Evolutionary conservation across 2,797 vertebrate species (phyloP).

Genomic region (Gallirallus australis): DNA sequence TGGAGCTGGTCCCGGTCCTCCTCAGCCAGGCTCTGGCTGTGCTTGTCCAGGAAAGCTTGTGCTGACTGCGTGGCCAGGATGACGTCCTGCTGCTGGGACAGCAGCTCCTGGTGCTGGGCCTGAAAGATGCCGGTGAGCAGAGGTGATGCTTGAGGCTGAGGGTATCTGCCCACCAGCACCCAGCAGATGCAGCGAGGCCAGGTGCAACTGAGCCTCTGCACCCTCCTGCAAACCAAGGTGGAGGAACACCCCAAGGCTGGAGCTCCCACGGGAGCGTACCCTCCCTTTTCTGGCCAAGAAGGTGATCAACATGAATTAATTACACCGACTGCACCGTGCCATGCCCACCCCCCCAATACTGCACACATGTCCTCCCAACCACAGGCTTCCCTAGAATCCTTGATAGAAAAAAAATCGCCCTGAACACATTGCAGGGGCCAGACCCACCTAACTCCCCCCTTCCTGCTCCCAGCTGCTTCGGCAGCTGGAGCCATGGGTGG

Average conservation of each 20-base stretch:
- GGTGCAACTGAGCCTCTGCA: rapidly evolving
- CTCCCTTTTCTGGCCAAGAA: rapidly evolving
- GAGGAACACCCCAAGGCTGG: background rate
- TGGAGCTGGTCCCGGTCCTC: conserved; percentile 84
- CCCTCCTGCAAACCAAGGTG: background rate
- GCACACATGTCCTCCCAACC: background rate
- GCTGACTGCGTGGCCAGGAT: conserved; percentile 88
- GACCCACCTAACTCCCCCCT: background rate
- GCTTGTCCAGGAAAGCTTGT: conserved; percentile 89
- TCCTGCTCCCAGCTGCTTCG: background rate
- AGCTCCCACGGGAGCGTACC: background rate
- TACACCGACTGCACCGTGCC: rapidly evolving
- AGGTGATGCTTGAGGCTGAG: background rate
- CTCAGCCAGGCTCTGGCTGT: conserved; percentile 83
- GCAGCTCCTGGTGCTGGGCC: conserved; percentile 89
- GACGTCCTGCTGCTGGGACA: conserved; percentile 90
- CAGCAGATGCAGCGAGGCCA: rapidly evolving
- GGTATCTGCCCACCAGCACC: background rate
- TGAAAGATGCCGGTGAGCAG: background rate
- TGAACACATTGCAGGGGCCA: rapidly evolving
- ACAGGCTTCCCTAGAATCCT: background rate
- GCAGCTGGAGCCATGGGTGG: background rate
- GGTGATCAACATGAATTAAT: no score
- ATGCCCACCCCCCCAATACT: background rate
- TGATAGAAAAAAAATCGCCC: background rate